These are phyloP conservation scores for Onychomys torridus DNA, from an alignment of 2,797 vertebrate genomes.

Conservation along the genomic window DNA sequence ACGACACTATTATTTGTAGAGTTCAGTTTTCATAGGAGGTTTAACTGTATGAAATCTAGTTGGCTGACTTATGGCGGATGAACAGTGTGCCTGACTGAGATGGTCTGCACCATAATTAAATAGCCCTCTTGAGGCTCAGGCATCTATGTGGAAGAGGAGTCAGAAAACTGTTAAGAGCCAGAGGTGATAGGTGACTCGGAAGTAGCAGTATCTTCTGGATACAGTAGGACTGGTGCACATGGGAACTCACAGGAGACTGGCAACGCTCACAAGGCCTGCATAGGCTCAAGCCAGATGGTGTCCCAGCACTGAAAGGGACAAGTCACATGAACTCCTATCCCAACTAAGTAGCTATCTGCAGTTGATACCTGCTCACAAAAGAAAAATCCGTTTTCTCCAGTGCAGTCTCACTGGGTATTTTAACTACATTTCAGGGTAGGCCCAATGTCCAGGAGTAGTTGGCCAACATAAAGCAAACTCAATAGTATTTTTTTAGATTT, in stretches of 20 bases:
- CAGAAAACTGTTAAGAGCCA: background rate
- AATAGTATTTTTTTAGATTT: background rate
- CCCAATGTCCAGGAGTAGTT: background rate
- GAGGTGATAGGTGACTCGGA: background rate
- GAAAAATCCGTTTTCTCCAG: background rate
- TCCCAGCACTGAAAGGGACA: background rate
- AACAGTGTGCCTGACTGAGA: background rate
- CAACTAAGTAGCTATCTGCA: background rate
- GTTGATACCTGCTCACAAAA: background rate
- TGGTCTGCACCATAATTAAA: background rate
- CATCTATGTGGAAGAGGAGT: background rate
- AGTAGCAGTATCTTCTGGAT: background rate
- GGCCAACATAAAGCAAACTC: background rate
- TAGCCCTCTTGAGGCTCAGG: background rate
- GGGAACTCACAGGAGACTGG: background rate
- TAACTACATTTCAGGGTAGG: background rate
- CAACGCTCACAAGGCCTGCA: background rate
- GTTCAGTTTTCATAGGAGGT: background rate
- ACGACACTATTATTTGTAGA: background rate
- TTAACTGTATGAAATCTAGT: background rate
- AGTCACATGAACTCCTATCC: background rate
- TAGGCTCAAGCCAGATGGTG: no score
- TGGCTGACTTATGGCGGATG: background rate
- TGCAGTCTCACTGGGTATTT: background rate
- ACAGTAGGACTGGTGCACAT: background rate